Percentiles rank a stretch among this genome's conserved stretches.
These are phyloP conservation scores for Poeciliopsis infans DNA, from an alignment of 2,797 vertebrate genomes.

Conservation along the genomic window DNA sequence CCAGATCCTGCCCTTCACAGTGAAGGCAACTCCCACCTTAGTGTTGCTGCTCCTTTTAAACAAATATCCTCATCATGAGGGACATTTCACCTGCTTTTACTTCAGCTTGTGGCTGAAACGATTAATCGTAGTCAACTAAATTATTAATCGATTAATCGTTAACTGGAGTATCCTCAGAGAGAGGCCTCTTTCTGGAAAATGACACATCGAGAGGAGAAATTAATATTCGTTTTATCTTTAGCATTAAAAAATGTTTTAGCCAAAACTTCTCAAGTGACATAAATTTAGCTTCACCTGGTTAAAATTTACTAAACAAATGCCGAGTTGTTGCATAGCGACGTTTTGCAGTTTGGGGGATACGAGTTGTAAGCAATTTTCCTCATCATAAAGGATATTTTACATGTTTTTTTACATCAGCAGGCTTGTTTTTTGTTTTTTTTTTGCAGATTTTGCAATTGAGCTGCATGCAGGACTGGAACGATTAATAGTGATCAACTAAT, in stretches of 20 bases:
- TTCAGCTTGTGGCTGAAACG: background rate
- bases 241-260: too few relatives aligned
- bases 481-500: too few relatives aligned
- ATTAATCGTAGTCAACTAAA: too few relatives aligned
- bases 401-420: background rate
- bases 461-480: background rate
- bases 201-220: too few relatives aligned
- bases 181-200: too few relatives aligned
- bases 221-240: too few relatives aligned
- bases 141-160: too few relatives aligned
- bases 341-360: background rate
- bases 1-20: slow-evolving; percentile 25
- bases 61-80: background rate
- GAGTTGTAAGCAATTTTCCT: background rate
- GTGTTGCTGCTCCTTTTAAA: slow-evolving; percentile 32
- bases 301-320: too few relatives aligned
- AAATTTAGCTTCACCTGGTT: too few relatives aligned
- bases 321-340: too few relatives aligned
- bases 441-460: background rate
- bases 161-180: too few relatives aligned
- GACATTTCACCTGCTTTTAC: background rate
- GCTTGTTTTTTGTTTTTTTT: background rate
- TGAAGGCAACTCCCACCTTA: slow-evolving; percentile 29
- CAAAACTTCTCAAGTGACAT: too few relatives aligned
- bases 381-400: background rate